Evolutionary conservation across 2,113 vertebrate genomes (phyloP).

Genomic region (Oreotrochilus melanogaster): DNA sequence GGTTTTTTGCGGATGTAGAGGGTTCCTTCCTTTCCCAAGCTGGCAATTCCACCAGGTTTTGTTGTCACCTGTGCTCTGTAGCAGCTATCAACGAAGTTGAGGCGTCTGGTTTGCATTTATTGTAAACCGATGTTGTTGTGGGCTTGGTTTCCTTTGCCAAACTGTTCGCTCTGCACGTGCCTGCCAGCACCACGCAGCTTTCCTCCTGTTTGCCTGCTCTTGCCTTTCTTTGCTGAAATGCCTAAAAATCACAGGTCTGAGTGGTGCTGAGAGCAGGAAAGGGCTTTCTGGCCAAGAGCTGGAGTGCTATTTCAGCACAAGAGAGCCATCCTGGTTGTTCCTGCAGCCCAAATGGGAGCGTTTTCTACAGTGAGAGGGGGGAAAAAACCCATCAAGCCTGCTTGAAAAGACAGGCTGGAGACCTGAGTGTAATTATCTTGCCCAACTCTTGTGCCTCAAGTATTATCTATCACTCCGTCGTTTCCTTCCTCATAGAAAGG

Average conservation of each 20-base stretch:
- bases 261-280: neutral
- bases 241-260: neutral
- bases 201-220: neutral
- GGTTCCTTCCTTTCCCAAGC: neutral
- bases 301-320: neutral
- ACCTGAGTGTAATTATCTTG: neutral
- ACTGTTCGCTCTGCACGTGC: neutral
- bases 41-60: neutral
- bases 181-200: neutral
- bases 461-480: slow-evolving; percentile 19
- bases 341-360: neutral
- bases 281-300: neutral
- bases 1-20: neutral
- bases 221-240: neutral
- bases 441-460: slow-evolving; percentile 29
- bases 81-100: neutral
- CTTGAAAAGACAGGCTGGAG: neutral
- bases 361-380: neutral
- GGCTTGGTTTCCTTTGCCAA: neutral
- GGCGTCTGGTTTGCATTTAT: neutral
- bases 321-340: neutral
- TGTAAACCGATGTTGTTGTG: too few relatives aligned
- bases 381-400: neutral
- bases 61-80: neutral
- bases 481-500: slow-evolving; percentile 18